Base-by-base conservation (phyloP, 2,888 invertebrate genomes). In the Ophraella communa region DNA sequence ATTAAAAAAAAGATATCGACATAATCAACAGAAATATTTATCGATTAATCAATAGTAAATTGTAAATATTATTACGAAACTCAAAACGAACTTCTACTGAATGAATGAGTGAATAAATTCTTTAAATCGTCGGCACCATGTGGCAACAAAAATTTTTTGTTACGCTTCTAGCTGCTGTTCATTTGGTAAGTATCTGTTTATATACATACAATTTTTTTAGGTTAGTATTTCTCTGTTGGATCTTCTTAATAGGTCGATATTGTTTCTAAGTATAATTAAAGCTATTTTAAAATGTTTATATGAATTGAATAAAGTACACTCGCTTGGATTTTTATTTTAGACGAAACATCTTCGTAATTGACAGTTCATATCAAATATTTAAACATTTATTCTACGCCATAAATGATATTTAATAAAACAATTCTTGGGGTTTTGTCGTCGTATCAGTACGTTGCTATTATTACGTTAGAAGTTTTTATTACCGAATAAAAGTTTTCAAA, bases 101-200 rank as follows among this genome's bases (percentile, higher is more conserved):
- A 24, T 51, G 17, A 24, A 51, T 24, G 42, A 61, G 21, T 33
- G 30, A 45, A 20, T 17, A 33, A 27, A 51, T 53, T 53, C 45
- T 53, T 62, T 52, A 35, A 65, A 65, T 67, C 23, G 61, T 49
- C 52, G 20, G 21, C 64, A 62, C 63, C 65, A 70, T 70, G 73
- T 64, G 68, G 68, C 59, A 68, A 62, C 68, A 66, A 66, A 67
- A 69, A 51, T 20, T 17, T 69, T 72, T 72, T 69, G 67, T 73
- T 62, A 60, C 69, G 61, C 64, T 68, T 64, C 62, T 72, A 67
- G 62, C 65, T 65, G 62, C 67, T 55, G 68, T 71, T 65, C 69
- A 65, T 68, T 64, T 71, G 73, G 73, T 73, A 65, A 73, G 73
- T 73, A 66, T 54, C 53, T 59, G 21, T 52, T 23, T 27, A 24